Conservation (phyloP, 2,888 invertebrate genomes). For the Drosophila rellima region DNA sequence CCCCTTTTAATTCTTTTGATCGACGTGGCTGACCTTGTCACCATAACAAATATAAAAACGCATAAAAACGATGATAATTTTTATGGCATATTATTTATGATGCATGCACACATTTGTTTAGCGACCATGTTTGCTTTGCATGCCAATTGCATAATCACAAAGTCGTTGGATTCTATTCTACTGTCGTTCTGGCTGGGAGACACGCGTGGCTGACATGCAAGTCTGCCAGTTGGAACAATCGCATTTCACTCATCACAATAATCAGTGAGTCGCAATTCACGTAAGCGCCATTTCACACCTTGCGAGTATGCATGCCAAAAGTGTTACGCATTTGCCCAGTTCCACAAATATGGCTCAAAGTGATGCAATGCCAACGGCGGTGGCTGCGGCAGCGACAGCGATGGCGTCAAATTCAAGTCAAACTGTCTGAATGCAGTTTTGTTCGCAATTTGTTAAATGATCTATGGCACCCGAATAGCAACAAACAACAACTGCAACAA, state of each 20-base stretch:
- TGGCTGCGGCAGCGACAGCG: slow-evolving; percentile 20
- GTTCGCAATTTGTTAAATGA: slow-evolving; percentile 59
- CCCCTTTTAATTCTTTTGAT: slow-evolving; percentile 36
- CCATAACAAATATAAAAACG: slow-evolving; percentile 26
- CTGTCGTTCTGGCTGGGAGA: slow-evolving; percentile 5
- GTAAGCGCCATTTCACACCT: slow-evolving; percentile 60
- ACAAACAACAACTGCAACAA: slow-evolving; percentile 22
- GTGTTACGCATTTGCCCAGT: slow-evolving; percentile 63
- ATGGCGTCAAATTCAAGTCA: slow-evolving; percentile 46
- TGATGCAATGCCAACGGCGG: slow-evolving; percentile 53
- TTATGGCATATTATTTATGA: slow-evolving; percentile 56
- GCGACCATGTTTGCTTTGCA: slow-evolving; percentile 61
- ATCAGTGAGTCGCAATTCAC: slow-evolving; percentile 20
- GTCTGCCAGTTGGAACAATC: slow-evolving; percentile 31
- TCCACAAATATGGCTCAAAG: slow-evolving; percentile 49
- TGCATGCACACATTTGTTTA: slow-evolving; percentile 53
- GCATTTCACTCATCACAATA: slow-evolving; percentile 47
- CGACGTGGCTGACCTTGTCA: slow-evolving; percentile 45
- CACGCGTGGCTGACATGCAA: slow-evolving; percentile 34
- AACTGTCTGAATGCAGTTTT: slow-evolving; percentile 59
- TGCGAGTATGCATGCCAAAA: slow-evolving; percentile 49
- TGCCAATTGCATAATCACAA: slow-evolving; percentile 73
- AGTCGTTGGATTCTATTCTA: slow-evolving; percentile 35
- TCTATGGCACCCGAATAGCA: slow-evolving; percentile 46
- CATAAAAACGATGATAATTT: slow-evolving; percentile 49